A percentile compares a stretch with the other conserved stretches of the same genome.
These are phyloP conservation scores for Agrochola litura DNA, from an alignment of 2,888 invertebrate species.

Conservation along the genomic window DNA sequence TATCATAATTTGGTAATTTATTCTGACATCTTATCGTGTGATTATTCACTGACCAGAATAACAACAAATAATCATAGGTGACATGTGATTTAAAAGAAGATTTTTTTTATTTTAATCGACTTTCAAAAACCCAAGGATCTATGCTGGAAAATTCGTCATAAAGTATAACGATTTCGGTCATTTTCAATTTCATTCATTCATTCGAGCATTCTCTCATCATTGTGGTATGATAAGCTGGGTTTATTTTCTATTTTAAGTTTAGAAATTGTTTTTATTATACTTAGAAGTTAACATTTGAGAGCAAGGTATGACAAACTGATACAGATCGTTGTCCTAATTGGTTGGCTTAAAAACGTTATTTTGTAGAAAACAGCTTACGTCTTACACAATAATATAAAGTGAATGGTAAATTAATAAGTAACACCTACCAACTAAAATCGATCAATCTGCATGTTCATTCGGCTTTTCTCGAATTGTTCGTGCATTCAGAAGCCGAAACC, in stretches of 20 bases:
- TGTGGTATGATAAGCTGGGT: not conserved
- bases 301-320: slow-evolving; percentile 63
- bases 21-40: not conserved
- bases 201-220: not conserved
- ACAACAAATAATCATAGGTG: not conserved
- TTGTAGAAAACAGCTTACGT: slow-evolving; percentile 7
- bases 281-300: slow-evolving; percentile 51
- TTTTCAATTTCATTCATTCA: too few relatives aligned
- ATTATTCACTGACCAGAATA: not conserved
- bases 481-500: slow-evolving; percentile 15
- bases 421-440: not conserved
- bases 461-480: not conserved
- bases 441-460: not conserved
- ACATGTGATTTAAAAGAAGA: not conserved
- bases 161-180: not conserved
- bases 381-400: not conserved
- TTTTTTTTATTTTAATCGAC: not conserved
- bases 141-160: not conserved
- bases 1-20: not conserved
- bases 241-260: slow-evolving; percentile 1
- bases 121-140: not conserved
- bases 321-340: not conserved
- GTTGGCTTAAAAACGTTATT: slow-evolving; percentile 9
- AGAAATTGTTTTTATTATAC: slow-evolving; percentile 3
- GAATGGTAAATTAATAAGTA: not conserved